Evolutionary conservation across 2,113 vertebrate genomes (phyloP), one percentile per base, ranked within the genome.

Genomic region (Rhea pennata): DNA sequence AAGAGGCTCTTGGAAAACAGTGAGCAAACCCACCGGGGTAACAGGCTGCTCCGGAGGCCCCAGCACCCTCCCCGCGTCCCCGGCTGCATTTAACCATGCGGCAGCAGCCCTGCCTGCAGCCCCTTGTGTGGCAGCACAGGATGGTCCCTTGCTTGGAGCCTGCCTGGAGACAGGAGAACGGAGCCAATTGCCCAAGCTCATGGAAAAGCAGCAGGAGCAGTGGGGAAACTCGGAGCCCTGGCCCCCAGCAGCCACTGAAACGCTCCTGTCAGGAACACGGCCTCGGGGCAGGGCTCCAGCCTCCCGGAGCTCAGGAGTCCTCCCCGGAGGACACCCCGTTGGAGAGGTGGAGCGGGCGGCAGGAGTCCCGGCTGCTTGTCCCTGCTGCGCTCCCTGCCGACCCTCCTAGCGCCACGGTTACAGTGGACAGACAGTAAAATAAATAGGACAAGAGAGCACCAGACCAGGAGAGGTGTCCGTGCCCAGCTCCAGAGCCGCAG

Each of bases 391-490:
- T n/a, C 36, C 53, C n/a, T 44, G 33, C 44, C 21, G 33, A 77
- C 26, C 21, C 17, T 29, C 24, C 31, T 17, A 0, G 31, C 26
- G 3, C 36, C 9, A 5, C 2, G 7, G n/a, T 29, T 26, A 51
- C n/a, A 15, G 54, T 6, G 8, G 56, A 78, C 22, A 27, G 59
- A 42, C 40, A 15, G 80, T 1, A 70, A 44, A 86, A 94, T 76
- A 79, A 93, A 94, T 17, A 65, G 88, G 46, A 22, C 9, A 0
- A 9, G 70, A 22, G 78, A 92, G 66, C 72, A 79, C 42, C 8
- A 4, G 19, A 7, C 0, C 0, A 40, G 64, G 26, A 0, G 11
- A 23, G 23, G 58, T 10, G 0, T 24, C 66, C 5, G 33, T 5
- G 2, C 64, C n/a, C 33, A 0, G 70, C 59, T 23, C 50, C 2